Base-by-base conservation (phyloP, 1,140 invertebrate genomes). In the Andrena cerasifolii region DNA sequence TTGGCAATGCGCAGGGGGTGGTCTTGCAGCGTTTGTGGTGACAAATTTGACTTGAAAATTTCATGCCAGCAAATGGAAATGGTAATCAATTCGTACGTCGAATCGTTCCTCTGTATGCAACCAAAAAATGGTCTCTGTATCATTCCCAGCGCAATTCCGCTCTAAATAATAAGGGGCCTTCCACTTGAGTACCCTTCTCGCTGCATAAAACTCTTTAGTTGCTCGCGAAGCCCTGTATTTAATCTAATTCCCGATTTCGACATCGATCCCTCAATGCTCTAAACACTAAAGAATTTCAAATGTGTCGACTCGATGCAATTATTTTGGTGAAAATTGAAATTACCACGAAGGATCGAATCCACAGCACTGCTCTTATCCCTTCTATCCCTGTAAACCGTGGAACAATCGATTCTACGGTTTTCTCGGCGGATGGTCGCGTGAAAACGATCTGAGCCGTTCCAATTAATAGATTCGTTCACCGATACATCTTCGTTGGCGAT, bases 41-140 rank as follows among this genome's bases (percentile, higher is more conserved):
- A 58, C 26, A 76, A 58, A 76, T 76, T 76, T 76, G 40, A 76
- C 73, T 68, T 68, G 73, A 76, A 68, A 68, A 68, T 68, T 68
- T 68, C 63, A 68, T 68, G 45, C 21, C 63, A 28, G 3, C 63
- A 16, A 56, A 76, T 68, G 73, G 73, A 68, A 76, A 76, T 47
- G 12, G 43, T 36, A 31, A 10, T n/a, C 28, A 18, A 28, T 47
- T 54, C 31, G 0, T 31, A n/a, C 36, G 33, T 26, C 6, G 3
- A 51, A 61, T 40, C n/a, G 36, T 7, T 6, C n/a, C 7, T 31
- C 31, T 21, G 14, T 10, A 18, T 1, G 31, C 0, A 1, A 5
- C 31, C n/a, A n/a, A n/a, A 7, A n/a, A 49, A 49, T 49, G 18
- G 56, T 26, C 28, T 28, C 24, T 10, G 59, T 26, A 45, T 26